Evolutionary conservation across 2,113 vertebrate genomes (phyloP).

Genomic region (Leiothrix lutea): DNA sequence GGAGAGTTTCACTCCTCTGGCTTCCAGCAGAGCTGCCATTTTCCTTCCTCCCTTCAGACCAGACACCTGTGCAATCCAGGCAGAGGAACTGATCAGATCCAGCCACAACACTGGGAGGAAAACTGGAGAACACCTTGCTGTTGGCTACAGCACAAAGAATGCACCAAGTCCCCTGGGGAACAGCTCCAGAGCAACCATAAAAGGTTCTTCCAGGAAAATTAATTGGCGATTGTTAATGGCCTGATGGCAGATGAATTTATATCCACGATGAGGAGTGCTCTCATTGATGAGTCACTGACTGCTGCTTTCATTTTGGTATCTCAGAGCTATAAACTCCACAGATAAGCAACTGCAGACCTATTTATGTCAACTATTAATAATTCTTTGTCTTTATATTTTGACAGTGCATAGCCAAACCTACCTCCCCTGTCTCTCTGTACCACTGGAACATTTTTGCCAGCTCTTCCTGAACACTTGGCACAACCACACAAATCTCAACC

Average conservation of each 20-base stretch:
- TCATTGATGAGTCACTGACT: neutral
- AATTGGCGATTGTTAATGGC: neutral
- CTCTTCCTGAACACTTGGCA: neutral
- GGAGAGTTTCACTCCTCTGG: constrained; percentile 76
- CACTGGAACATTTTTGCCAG: neutral
- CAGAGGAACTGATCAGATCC: neutral
- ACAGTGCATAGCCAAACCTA: neutral
- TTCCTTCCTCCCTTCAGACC: constrained; percentile 80
- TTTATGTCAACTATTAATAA: neutral
- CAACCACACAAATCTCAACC: neutral
- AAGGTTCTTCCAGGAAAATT: neutral
- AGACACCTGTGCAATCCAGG: constrained; percentile 69
- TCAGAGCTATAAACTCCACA: neutral
- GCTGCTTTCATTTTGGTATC: neutral
- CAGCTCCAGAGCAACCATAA: neutral
- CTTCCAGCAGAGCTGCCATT: constrained; percentile 81
- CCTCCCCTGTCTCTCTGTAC: neutral
- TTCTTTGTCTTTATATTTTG: neutral
- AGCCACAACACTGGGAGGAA: neutral
- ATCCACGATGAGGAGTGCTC: neutral
- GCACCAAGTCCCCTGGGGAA: neutral
- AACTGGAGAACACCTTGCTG: neutral
- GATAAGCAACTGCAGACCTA: neutral
- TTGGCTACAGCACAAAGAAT: neutral
- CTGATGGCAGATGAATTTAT: neutral